These are phyloP conservation scores for Dendrolimus houi DNA, from an alignment of 2,888 invertebrate species.

Conservation along the genomic window DNA sequence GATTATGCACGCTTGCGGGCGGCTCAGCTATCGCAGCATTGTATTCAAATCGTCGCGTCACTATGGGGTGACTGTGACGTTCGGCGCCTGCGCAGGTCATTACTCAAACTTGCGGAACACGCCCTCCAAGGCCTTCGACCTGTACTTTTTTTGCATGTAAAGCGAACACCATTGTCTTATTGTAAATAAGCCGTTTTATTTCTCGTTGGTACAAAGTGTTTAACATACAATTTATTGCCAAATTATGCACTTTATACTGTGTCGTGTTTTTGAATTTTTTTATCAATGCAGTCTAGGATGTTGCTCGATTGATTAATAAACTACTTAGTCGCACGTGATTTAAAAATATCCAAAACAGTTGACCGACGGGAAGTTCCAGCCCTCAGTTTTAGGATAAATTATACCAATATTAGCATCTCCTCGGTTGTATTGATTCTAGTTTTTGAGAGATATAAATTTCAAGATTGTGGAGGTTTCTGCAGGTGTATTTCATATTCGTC, in stretches of 20 bases:
- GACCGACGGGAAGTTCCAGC: too few species aligned
- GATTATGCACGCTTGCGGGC: constrained; percentile 65
- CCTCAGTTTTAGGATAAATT: too few species aligned
- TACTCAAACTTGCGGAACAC: constrained; percentile 43
- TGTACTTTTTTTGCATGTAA: background rate
- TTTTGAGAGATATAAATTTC: too few species aligned
- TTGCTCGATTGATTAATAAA: too few species aligned
- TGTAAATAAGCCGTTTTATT: background rate
- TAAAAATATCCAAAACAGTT: too few species aligned
- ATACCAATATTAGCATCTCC: too few species aligned
- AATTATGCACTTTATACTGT: constrained; percentile 3
- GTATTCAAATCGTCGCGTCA: constrained; percentile 70
- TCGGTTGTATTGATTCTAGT: too few species aligned
- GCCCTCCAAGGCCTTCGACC: constrained; percentile 23
- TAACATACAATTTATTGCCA: constrained; percentile 22
- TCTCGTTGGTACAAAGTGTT: background rate
- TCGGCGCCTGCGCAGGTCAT: constrained; percentile 35
- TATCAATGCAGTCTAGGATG: too few species aligned
- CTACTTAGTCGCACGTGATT: too few species aligned
- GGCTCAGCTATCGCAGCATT: constrained; percentile 67
- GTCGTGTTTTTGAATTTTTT: too few species aligned
- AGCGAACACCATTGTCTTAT: background rate
- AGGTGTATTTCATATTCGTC: too few species aligned
- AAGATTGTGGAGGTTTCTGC: too few species aligned
- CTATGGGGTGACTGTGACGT: constrained; percentile 27